Conservation (phyloP, 2,113 vertebrate species). For the Chionodraco myersi region DNA sequence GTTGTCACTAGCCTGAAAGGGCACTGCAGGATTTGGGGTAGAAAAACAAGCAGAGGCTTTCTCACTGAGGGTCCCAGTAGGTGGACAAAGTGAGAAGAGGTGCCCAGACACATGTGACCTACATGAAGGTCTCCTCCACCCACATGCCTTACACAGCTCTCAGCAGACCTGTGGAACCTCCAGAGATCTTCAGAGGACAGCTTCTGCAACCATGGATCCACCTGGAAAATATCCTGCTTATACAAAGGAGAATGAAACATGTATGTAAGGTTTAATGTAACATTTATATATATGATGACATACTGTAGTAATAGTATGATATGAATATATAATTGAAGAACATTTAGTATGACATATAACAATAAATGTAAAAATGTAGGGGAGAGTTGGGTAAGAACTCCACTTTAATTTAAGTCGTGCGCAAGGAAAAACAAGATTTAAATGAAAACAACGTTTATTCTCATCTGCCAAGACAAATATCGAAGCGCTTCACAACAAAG, state of each 20-base stretch:
- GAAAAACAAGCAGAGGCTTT: slow-evolving; percentile 67
- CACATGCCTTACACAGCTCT: slow-evolving; percentile 58
- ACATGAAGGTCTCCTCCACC: slow-evolving; percentile 62
- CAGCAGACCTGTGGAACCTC: slow-evolving; percentile 29
- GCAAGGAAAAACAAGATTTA: too few relatives aligned
- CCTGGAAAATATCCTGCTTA: not conserved
- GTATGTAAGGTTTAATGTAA: not conserved
- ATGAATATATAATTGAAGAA: not conserved
- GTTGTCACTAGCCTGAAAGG: slow-evolving; percentile 59
- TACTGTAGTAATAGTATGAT: not conserved
- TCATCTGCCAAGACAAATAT: too few relatives aligned
- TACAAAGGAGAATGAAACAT: not conserved
- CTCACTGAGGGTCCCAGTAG: slow-evolving; percentile 62
- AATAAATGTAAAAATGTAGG: not conserved
- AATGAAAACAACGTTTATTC: too few relatives aligned
- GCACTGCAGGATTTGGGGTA: slow-evolving; percentile 28
- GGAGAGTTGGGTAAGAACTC: too few relatives aligned
- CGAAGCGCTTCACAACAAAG: too few relatives aligned
- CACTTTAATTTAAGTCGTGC: too few relatives aligned
- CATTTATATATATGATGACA: not conserved
- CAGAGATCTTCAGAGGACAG: slow-evolving; percentile 19
- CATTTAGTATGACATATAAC: not conserved
- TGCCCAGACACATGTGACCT: slow-evolving; percentile 60
- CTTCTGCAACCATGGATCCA: not conserved
- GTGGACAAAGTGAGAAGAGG: slow-evolving; percentile 59